Percentiles rank a stretch among this genome's conserved stretches.
These are phyloP conservation scores for Sebastes glaucus DNA, from an alignment of 2,797 vertebrate species.

Conservation along the genomic window DNA sequence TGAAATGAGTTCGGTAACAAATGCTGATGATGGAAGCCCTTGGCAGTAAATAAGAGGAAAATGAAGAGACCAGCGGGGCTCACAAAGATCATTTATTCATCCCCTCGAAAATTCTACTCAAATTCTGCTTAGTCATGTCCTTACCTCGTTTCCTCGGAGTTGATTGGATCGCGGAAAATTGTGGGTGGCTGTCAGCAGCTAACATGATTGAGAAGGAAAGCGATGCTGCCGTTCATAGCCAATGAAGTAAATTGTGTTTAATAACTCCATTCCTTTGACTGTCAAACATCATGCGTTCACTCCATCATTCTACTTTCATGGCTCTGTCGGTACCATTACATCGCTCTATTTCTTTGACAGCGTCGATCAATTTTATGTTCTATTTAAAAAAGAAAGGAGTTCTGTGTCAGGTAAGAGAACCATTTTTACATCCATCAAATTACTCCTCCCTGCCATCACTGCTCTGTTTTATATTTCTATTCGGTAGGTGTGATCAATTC, in stretches of 20 bases:
- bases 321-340: slow-evolving; percentile 18
- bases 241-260: slow-evolving; percentile 40
- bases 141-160: slow-evolving; percentile 47
- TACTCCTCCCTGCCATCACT: neutral
- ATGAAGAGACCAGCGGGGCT: slow-evolving; percentile 40
- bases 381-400: slow-evolving; percentile 24
- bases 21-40: slow-evolving; percentile 50
- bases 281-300: slow-evolving; percentile 34
- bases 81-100: slow-evolving; percentile 43
- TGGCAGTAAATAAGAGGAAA: slow-evolving; percentile 60
- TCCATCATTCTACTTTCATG: slow-evolving; percentile 36
- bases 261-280: slow-evolving; percentile 53
- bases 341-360: slow-evolving; percentile 31
- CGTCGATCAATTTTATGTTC: slow-evolving; percentile 43
- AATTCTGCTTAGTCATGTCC: slow-evolving; percentile 49
- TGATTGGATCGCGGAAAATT: slow-evolving; percentile 47
- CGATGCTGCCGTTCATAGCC: slow-evolving; percentile 2
- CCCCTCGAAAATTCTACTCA: slow-evolving; percentile 34
- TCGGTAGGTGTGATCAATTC: slow-evolving; percentile 7
- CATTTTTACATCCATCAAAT: slow-evolving; percentile 32
- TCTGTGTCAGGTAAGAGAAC: slow-evolving; percentile 11
- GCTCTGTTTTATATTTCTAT: slow-evolving; percentile 10
- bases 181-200: slow-evolving; percentile 21
- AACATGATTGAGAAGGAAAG: slow-evolving; percentile 42
- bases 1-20: slow-evolving; percentile 45